These are phyloP conservation scores for Drosophila peninsularis DNA, from an alignment of 2,888 invertebrate genomes.

Conservation along the genomic window DNA sequence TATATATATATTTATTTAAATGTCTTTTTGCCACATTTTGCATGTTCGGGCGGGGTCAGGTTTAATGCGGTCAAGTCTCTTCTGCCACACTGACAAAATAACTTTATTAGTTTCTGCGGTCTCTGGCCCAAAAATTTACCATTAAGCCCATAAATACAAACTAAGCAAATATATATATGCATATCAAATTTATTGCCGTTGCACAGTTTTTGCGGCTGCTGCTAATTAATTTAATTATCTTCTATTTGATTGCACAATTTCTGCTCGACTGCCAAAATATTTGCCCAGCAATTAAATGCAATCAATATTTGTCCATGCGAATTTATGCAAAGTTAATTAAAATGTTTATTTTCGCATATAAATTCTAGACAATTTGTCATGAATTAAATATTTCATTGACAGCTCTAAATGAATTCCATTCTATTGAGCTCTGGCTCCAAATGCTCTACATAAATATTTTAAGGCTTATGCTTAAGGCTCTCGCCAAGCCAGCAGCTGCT, in stretches of 20 bases:
- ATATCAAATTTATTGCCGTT: conserved; percentile 4
- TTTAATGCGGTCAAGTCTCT: conserved; percentile 60
- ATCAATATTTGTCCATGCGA: conserved; percentile 7
- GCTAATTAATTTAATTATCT: conserved; percentile 38
- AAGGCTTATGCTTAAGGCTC: neutral
- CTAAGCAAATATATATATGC: neutral
- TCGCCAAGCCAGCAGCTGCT: neutral
- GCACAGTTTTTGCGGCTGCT: conserved; percentile 20
- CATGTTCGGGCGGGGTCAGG: conserved; percentile 16
- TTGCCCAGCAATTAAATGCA: conserved; percentile 14
- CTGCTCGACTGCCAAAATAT: conserved; percentile 12
- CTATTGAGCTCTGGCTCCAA: neutral
- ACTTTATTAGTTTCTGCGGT: conserved; percentile 48
- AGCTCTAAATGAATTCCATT: conserved; percentile 1
- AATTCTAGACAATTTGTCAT: neutral
- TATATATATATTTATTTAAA: conserved; percentile 6
- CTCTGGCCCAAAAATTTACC: neutral
- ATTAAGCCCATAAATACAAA: neutral
- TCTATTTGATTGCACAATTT: conserved; percentile 21
- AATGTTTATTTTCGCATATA: neutral
- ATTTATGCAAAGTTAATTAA: conserved; percentile 20
- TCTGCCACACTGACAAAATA: conserved; percentile 15
- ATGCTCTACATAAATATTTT: neutral
- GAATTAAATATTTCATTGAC: conserved; percentile 1
- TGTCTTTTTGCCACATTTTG: conserved; percentile 35